A percentile compares a stretch with the other conserved stretches of the same genome.
Conservation (phyloP, 2,888 invertebrate genomes). For the Glyphotaelius pellucidus region DNA sequence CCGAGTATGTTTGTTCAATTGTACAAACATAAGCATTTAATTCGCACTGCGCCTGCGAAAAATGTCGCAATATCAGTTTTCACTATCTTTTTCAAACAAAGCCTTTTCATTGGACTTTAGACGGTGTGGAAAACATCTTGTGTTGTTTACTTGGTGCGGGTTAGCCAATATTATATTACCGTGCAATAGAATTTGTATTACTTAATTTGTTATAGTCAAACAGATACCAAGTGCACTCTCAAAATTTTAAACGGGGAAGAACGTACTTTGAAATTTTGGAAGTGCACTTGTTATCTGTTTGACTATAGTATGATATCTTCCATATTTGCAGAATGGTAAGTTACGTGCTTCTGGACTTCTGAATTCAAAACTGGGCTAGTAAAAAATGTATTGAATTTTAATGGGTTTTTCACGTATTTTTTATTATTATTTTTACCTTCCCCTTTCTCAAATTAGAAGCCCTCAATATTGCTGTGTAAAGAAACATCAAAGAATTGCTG, state of each 20-base stretch:
- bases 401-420: too few species aligned
- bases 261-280: too few species aligned
- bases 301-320: too few species aligned
- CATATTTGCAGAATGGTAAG: too few species aligned
- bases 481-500: not conserved
- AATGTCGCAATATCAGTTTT: not conserved
- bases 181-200: too few species aligned
- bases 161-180: not conserved
- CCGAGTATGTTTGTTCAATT: not conserved
- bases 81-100: not conserved
- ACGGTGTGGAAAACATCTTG: not conserved
- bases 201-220: too few species aligned
- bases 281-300: too few species aligned
- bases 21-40: not conserved
- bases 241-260: too few species aligned
- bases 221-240: too few species aligned
- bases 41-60: not conserved
- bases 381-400: not conserved
- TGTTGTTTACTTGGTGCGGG: not conserved
- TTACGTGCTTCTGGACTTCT: too few species aligned
- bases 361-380: not conserved
- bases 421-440: not conserved
- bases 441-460: not conserved
- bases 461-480: not conserved
- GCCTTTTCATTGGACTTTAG: not conserved